A percentile compares a stretch with the other conserved stretches of the same genome.
phyloP scores from a whole-genome alignment of 1,140 invertebrate species.

The Brachionus manjavacas region DNA sequence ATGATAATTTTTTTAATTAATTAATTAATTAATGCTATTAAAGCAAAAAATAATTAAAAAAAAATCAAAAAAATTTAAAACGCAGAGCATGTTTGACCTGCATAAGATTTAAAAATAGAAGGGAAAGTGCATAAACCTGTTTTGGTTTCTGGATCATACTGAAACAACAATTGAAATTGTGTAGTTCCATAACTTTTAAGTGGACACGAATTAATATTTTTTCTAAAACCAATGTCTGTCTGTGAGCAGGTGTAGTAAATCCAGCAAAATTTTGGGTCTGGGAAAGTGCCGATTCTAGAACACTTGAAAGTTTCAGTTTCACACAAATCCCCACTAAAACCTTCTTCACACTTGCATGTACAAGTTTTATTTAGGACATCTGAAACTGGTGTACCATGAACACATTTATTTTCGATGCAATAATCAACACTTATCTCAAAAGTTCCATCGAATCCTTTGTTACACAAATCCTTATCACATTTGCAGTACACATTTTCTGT shows the following conservation, averaged over 20 bases:
- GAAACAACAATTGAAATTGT: background rate
- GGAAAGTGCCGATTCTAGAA: background rate
- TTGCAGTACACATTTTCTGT: background rate
- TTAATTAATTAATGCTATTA: no score
- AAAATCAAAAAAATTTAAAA: background rate
- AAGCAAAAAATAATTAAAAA: no score
- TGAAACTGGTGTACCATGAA: background rate
- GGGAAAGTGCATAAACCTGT: background rate
- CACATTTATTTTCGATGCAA: background rate
- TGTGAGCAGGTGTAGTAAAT: background rate
- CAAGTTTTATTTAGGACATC: background rate
- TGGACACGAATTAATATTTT: background rate
- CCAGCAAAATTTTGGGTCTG: constrained; percentile 17
- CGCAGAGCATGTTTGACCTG: background rate
- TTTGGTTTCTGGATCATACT: background rate
- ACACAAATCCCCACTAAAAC: background rate
- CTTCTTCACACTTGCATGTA: background rate
- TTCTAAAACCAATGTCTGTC: background rate
- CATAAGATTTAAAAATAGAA: background rate
- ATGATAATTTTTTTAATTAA: no score
- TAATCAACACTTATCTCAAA: constrained; percentile 50
- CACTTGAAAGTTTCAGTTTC: background rate
- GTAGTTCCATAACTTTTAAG: background rate
- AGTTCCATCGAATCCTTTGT: constrained; percentile 81
- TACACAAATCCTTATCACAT: constrained; percentile 76